Base-by-base conservation (phyloP, 1,140 invertebrate species). In the Polypedilum pembai region DNA sequence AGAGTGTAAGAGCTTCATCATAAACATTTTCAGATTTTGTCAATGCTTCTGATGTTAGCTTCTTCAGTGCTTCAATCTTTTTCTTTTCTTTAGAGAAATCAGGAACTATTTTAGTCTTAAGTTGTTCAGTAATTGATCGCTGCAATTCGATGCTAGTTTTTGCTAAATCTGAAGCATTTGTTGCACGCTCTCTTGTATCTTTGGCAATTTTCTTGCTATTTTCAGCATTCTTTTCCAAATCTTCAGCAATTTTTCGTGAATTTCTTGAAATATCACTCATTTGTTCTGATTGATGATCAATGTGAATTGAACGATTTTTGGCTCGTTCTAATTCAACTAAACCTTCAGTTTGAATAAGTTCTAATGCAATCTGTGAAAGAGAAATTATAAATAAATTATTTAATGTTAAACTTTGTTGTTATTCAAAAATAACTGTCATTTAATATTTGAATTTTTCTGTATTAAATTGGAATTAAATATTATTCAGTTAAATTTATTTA, bases 201-300 rank as follows among this genome's bases (percentile, higher is more conserved):
- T 92, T 88, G 1, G 93, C 92, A 73, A 92, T 85, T 40, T 86
- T 84, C 76, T 89, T 87, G 75, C 97, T 93, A 76, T 89, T 88
- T 63, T 89, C 87, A 0, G 94, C 93, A 78, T 94, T 89, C 3
- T 89, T 87, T 78, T 88, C 89, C 75, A 90, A 87, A 83, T 88
- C 85, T 77, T 95, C 91, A 1, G 94, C 93, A 2, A 92, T 78
- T 12, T 87, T 81, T 20, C 95, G 86, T 3, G 96, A 94, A 80
- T 95, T 90, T 75, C 93, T 88, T 0, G 96, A 94, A 69, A 97
- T 93, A 15, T 89, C 86, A 0, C 94, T 94, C 92, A 98, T 97
- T 77, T 93, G 89, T 21, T 92, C 86, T 17, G 93, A 96, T 79
- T 96, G 93, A 77, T 94, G 91, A 7, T 95, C 95, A 81, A 94